phyloP scores from a whole-genome alignment of 2,797 vertebrate genomes.

The Danio tinwini region DNA sequence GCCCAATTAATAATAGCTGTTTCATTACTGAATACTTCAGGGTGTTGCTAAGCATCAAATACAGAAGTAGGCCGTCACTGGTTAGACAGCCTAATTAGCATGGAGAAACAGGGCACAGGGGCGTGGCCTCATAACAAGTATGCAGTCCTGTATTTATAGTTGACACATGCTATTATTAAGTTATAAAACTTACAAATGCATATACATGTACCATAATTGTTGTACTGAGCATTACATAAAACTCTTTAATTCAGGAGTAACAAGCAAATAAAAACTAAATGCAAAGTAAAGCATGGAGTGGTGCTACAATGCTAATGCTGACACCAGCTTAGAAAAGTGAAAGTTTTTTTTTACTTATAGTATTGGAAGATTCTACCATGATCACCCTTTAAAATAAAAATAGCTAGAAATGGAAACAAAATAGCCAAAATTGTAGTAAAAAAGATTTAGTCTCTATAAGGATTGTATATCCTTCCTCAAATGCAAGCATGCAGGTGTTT shows the following conservation, averaged over 20 bases:
- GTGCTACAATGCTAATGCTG: not conserved
- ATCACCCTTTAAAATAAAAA: too few species aligned
- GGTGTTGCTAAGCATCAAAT: constrained; percentile 50
- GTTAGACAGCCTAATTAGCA: constrained; percentile 54
- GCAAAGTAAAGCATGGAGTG: not conserved
- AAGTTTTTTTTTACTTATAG: not conserved
- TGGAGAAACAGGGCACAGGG: constrained; percentile 52
- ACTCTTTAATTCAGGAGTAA: not conserved
- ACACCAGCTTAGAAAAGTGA: not conserved
- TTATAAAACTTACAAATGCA: constrained; percentile 1
- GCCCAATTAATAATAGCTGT: constrained; percentile 58
- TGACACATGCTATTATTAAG: constrained; percentile 10
- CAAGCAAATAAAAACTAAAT: not conserved
- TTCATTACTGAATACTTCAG: constrained; percentile 50
- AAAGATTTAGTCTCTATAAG: too few species aligned
- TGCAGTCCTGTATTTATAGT: constrained; percentile 6
- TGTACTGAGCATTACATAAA: not conserved
- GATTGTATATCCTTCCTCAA: not conserved
- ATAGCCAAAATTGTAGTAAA: too few species aligned
- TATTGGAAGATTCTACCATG: not conserved
- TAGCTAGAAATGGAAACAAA: too few species aligned
- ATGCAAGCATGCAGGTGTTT: not conserved
- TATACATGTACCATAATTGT: not conserved
- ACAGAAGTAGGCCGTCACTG: constrained; percentile 55
- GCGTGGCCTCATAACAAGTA: constrained; percentile 29